Evolutionary conservation across 2,888 invertebrate genomes (phyloP).

Genomic region (Netelia virgata): DNA sequence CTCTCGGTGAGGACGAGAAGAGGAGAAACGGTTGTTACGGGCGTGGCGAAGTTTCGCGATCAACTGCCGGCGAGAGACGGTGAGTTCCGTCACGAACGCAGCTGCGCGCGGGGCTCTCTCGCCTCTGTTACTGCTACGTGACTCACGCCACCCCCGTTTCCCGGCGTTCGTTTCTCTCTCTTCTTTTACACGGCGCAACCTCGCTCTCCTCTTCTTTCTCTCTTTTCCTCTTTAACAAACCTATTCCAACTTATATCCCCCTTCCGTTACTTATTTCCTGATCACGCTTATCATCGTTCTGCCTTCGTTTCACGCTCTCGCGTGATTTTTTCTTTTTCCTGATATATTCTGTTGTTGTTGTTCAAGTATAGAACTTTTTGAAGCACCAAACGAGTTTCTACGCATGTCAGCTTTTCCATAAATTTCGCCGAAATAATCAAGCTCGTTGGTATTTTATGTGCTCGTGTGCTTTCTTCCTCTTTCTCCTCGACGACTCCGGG

Average conservation of each 20-base stretch:
- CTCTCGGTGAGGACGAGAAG: neutral
- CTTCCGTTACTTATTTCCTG: slow-evolving; percentile 28
- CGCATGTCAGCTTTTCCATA: neutral
- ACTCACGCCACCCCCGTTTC: slow-evolving; percentile 81
- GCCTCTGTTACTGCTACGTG: slow-evolving; percentile 72
- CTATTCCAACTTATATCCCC: slow-evolving; percentile 24
- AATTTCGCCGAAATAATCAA: neutral
- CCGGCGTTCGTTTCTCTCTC: slow-evolving; percentile 53
- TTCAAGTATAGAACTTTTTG: no score
- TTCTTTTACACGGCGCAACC: neutral
- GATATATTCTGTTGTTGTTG: no score
- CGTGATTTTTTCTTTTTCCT: slow-evolving; percentile 13
- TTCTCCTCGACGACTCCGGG: neutral
- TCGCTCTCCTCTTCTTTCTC: slow-evolving; percentile 43
- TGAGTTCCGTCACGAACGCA: slow-evolving; percentile 78
- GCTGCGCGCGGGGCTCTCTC: slow-evolving; percentile 76
- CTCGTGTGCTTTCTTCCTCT: slow-evolving; percentile 33
- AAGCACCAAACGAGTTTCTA: neutral
- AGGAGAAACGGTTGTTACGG: slow-evolving; percentile 76
- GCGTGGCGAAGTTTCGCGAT: slow-evolving; percentile 85
- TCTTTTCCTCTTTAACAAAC: slow-evolving; percentile 15
- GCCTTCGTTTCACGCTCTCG: slow-evolving; percentile 11
- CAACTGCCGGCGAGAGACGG: slow-evolving; percentile 79
- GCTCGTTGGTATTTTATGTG: neutral
- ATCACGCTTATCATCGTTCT: slow-evolving; percentile 10